Evolutionary conservation across 1,140 invertebrate species (phyloP).

Genomic region (Mylabris phalerata): DNA sequence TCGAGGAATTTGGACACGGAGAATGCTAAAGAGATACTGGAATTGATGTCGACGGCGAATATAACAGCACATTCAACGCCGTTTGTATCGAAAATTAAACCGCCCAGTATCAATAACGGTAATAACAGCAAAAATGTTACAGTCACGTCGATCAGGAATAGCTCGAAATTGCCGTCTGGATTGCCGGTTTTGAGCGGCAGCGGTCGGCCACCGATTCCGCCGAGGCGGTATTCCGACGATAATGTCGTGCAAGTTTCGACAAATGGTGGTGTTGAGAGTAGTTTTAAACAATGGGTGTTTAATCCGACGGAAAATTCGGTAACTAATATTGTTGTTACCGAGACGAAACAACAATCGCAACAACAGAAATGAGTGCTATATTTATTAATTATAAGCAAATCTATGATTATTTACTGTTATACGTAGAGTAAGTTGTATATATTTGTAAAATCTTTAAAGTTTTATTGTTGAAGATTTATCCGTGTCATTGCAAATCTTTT

Average conservation of each 20-base stretch:
- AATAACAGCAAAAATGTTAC: conserved; percentile 33
- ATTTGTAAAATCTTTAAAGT: conserved; percentile 6
- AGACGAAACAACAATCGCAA: conserved; percentile 25
- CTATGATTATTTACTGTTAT: neutral
- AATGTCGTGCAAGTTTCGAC: conserved; percentile 27
- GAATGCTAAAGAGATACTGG: conserved; percentile 36
- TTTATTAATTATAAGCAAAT: neutral
- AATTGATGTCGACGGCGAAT: conserved; percentile 31
- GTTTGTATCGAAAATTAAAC: conserved; percentile 24
- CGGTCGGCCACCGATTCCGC: conserved; percentile 32
- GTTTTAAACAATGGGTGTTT: conserved; percentile 42
- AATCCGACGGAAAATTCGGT: conserved; percentile 32
- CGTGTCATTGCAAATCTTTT: neutral
- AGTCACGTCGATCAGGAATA: conserved; percentile 38
- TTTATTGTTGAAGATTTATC: conserved; percentile 2
- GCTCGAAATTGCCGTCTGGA: conserved; percentile 40
- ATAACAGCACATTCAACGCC: conserved; percentile 30
- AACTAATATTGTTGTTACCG: conserved; percentile 34
- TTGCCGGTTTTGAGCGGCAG: conserved; percentile 29
- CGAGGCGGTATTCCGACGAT: conserved; percentile 26
- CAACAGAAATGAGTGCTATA: conserved; percentile 3
- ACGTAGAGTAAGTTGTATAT: conserved; percentile 4
- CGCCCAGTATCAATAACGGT: conserved; percentile 1
- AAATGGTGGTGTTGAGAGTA: conserved; percentile 35
- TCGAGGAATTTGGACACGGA: conserved; percentile 34